A percentile compares a stretch with the other conserved stretches of the same genome.
Evolutionary conservation across 2,797 vertebrate species (phyloP).

Genomic region (Notolabrus celidotus): DNA sequence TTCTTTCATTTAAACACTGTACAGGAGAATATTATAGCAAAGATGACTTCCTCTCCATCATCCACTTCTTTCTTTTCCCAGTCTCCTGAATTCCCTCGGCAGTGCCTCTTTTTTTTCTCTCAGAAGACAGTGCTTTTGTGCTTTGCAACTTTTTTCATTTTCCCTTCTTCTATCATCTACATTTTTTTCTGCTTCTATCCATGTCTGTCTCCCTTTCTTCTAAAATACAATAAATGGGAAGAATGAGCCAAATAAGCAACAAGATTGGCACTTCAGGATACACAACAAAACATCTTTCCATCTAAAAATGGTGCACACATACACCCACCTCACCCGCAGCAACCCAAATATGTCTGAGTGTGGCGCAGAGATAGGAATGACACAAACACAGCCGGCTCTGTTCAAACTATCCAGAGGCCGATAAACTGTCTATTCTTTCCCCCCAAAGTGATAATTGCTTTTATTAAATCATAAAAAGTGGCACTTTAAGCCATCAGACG

Average conservation of each 20-base stretch:
- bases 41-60: constrained; percentile 31
- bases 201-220: constrained; percentile 11
- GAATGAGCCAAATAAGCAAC: constrained; percentile 35
- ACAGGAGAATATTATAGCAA: constrained; percentile 29
- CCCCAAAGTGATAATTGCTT: constrained; percentile 49
- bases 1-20: constrained; percentile 49
- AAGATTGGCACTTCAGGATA: constrained; percentile 20
- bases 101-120: constrained; percentile 30
- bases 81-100: constrained; percentile 40
- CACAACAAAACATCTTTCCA: constrained; percentile 37
- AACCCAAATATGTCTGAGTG: constrained; percentile 34
- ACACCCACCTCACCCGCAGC: constrained; percentile 5
- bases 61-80: constrained; percentile 29
- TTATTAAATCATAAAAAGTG: constrained; percentile 60
- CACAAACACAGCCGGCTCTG: constrained; percentile 49
- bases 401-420: constrained; percentile 39
- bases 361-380: constrained; percentile 43
- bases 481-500: constrained; percentile 40
- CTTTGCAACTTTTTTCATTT: constrained; percentile 31
- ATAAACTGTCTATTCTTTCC: constrained; percentile 44
- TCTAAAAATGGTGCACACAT: not conserved
- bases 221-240: constrained; percentile 39
- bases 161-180: constrained; percentile 11
- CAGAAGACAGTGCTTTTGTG: constrained; percentile 12
- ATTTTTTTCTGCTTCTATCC: constrained; percentile 1